phyloP scores from a whole-genome alignment of 2,797 vertebrate genomes.

The Poecilia velifera region DNA sequence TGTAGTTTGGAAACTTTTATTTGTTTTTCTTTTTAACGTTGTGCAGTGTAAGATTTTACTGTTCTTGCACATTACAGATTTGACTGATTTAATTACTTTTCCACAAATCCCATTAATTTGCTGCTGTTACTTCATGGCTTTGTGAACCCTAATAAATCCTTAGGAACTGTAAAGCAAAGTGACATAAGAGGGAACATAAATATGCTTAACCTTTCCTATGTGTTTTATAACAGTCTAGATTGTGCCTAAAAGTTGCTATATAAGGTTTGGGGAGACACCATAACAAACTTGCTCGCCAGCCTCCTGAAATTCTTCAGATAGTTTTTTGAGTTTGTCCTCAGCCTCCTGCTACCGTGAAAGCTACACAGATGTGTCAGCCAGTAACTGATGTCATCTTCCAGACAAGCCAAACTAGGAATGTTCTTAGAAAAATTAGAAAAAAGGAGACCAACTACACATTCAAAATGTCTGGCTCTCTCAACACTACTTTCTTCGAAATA shows the following conservation, averaged over 20 bases:
- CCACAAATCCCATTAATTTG: neutral
- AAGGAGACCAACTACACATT: neutral
- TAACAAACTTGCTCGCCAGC: conserved; percentile 55
- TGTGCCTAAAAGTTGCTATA: conserved; percentile 67
- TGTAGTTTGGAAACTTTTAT: neutral
- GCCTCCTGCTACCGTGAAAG: conserved; percentile 37
- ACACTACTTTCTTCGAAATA: neutral
- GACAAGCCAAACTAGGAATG: conserved; percentile 46
- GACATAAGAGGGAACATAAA: conserved; percentile 39
- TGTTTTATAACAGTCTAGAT: conserved; percentile 51
- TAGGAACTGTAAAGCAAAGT: conserved; percentile 27
- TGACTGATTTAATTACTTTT: neutral
- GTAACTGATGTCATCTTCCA: conserved; percentile 31
- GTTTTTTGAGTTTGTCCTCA: conserved; percentile 60
- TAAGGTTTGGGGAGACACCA: conserved; percentile 60
- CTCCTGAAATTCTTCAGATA: conserved; percentile 74
- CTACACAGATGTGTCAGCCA: conserved; percentile 48
- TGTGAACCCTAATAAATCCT: conserved; percentile 22
- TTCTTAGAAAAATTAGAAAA: conserved; percentile 12
- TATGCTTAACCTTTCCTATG: conserved; percentile 38
- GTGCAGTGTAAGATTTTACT: neutral
- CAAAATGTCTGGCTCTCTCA: neutral
- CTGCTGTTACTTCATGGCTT: neutral
- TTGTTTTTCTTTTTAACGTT: neutral
- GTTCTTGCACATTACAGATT: neutral